Evolutionary conservation across 1,140 invertebrate species (phyloP).

Genomic region (Solenopsis fugax): DNA sequence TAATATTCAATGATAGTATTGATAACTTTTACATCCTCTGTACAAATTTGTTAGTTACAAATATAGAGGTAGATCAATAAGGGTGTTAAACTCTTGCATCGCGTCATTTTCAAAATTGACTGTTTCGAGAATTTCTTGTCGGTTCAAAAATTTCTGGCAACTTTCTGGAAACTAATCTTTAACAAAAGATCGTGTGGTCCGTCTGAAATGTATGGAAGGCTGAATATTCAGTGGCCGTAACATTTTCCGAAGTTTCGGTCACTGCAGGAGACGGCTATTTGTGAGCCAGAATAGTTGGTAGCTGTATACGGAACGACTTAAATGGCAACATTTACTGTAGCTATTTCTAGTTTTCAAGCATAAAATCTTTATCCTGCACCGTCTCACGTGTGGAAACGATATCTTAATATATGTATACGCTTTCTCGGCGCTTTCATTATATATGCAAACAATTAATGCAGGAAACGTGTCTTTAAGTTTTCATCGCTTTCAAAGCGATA

Average conservation of each 20-base stretch:
- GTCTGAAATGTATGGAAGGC: slow-evolving; percentile 19
- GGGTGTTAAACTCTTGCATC: background rate
- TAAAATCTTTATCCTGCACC: background rate
- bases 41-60: background rate
- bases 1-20: background rate
- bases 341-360: background rate
- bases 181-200: background rate
- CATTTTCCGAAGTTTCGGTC: slow-evolving; percentile 44
- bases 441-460: background rate
- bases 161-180: slow-evolving; percentile 15
- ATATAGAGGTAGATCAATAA: background rate
- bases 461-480: background rate
- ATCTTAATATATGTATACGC: background rate
- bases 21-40: background rate
- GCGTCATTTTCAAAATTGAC: background rate
- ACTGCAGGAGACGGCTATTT: slow-evolving; percentile 41
- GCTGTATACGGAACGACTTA: slow-evolving; percentile 53
- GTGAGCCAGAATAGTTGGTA: slow-evolving; percentile 68
- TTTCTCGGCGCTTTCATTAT: background rate
- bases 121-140: background rate
- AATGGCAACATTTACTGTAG: slow-evolving; percentile 31
- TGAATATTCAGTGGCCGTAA: slow-evolving; percentile 33
- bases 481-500: background rate
- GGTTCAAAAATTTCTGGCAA: background rate
- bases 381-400: background rate